Base-by-base conservation (phyloP, 2,888 invertebrate species). In the Operophtera brumata region DNA sequence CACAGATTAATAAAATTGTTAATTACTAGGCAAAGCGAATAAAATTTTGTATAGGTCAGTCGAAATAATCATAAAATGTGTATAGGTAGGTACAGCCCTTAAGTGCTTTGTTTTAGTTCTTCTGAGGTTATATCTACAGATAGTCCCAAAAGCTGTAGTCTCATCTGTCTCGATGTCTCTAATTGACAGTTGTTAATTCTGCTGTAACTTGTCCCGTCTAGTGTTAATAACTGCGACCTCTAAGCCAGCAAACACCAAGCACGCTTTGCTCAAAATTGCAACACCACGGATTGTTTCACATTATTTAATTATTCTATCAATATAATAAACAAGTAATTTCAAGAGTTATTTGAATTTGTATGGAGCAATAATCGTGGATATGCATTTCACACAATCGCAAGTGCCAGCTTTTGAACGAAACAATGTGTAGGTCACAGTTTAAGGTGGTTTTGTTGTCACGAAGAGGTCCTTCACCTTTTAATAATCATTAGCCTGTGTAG, bases 191-290 rank as follows among this genome's bases (percentile, higher is more conserved):
- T 42, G 41, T 45, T 50, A 47, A 50, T 43, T 53, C 37, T 55
- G 50, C 47, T 55, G 50, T 25, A 50, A 55, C 42, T 53, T 55
- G 34, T 13, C 34, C 50, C 43, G 47, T 39, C 43, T 47, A 42
- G 47, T 53, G 53, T 39, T 55, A 55, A 55, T 55, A 47, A 42
- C 36, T 20, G 43, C 47, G 50, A 50, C 54, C 47, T 54, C 54
- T 32, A 9, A n/a, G n/a, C n/a, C n/a, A n/a, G n/a, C n/a, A n/a
- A n/a, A 3, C 42, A 46, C 30, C 32, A 25, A 37, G 42, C 53
- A 46, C 45, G 41, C 28, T 48, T 43, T 41, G 43, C 44, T 30
- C 35, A 26, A 49, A 43, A 35, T 55, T 55, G 34, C 50, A 39
- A 55, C 46, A 55, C 25, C 32, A n/a, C 7, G 32, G 20, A 30